Evolutionary conservation across 2,797 vertebrate genomes (phyloP), one percentile per base, ranked within the genome.

Genomic region (Sparidentex hasta): DNA sequence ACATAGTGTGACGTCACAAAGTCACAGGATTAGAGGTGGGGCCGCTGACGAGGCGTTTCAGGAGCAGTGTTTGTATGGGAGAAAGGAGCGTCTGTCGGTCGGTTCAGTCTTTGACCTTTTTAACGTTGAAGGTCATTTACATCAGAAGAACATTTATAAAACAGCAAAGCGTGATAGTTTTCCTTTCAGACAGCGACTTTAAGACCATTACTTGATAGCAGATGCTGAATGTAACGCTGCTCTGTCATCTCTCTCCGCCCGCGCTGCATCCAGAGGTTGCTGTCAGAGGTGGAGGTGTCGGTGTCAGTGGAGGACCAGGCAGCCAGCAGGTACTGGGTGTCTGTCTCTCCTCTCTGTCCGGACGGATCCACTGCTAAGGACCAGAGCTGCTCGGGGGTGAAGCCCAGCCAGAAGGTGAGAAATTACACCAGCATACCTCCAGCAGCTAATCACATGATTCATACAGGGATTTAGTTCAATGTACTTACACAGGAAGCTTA

Each of bases 241-340:
- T 58, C 51, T 43, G 48, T 74, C 16, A 47, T 75, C 38, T 84
- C n/a, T 73, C 3, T 78, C n/a, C 33, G 1, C 65, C n/a, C 3
- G 70, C 2, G 11, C 29, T 80, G 3, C 65, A 4, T 92, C 43
- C 95, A 99, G 98, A 98, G 96, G 90, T 93, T 99, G 62, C 86
- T 99, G 82, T 98, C 98, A 23, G 97, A 99, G 92, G 97, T 99
- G 81, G 94, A 95, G 87, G 93, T 99, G 84, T 95, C 96, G 57
- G 96, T 99, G 87, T 96, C 96, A 70, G 93, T 99, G 83, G 96
- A 98, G 90, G 97, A 97, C 93, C 88, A 93, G 48, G 95, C 95
- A 33, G 93, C 95, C 75, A 96, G 95, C 91, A 97, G 96, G 85
- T 94, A 98, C 93, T 90, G 94, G 94, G 96, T 98, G 89, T 96